Evolutionary conservation across 2,113 vertebrate species (phyloP).

Genomic region (Scalopus aquaticus): DNA sequence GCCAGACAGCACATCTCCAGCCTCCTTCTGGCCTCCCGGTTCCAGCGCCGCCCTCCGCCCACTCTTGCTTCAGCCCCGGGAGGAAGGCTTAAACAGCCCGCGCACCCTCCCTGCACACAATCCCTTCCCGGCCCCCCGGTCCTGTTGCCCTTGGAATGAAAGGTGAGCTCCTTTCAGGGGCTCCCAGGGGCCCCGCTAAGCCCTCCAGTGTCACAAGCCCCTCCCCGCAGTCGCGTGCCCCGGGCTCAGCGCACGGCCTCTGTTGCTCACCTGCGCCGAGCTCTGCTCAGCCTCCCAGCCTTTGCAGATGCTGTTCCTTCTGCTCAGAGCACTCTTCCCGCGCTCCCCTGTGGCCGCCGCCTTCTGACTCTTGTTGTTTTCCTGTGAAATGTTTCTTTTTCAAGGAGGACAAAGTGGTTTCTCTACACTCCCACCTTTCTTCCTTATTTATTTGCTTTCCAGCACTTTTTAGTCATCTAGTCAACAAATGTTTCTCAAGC

Average conservation of each 20-base stretch:
- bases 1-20: neutral
- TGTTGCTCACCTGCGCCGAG: neutral
- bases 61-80: neutral
- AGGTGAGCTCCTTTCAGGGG: neutral
- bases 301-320: neutral
- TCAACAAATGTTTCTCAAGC: neutral
- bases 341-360: fast-evolving
- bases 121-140: neutral
- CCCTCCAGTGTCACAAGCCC: neutral
- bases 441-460: neutral
- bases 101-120: neutral
- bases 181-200: neutral
- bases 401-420: neutral
- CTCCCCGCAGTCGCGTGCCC: neutral
- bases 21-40: neutral
- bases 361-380: neutral
- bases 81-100: neutral
- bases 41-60: neutral
- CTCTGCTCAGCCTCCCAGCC: neutral
- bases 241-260: neutral
- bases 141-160: neutral
- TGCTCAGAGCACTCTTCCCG: neutral
- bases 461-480: neutral
- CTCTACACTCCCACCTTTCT: neutral
- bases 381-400: neutral